phyloP scores from a whole-genome alignment of 2,888 invertebrate genomes.

The Cryptops parisi region DNA sequence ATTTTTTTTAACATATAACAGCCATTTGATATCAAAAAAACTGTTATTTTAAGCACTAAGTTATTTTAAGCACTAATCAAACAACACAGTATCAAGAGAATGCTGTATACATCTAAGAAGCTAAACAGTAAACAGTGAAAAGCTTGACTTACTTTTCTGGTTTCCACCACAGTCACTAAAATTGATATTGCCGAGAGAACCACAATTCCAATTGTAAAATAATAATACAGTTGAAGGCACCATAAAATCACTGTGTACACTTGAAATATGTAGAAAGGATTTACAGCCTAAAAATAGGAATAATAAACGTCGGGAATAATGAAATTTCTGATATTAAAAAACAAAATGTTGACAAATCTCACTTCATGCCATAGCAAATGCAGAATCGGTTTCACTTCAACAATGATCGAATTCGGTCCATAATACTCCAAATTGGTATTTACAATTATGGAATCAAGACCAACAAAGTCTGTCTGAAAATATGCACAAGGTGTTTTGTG shows the following conservation, averaged over 20 bases:
- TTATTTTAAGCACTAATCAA: too few relatives aligned
- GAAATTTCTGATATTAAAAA: too few relatives aligned
- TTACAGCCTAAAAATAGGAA: conserved; percentile 31
- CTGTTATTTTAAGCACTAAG: too few relatives aligned
- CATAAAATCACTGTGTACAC: conserved; percentile 35
- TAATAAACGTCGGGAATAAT: too few relatives aligned
- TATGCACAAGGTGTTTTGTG: too few relatives aligned
- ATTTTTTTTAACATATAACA: too few relatives aligned
- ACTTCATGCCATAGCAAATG: conserved; percentile 11
- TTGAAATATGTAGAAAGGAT: conserved; percentile 39
- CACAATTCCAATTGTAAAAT: conserved; percentile 33
- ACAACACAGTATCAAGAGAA: too few relatives aligned
- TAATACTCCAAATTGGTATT: conserved; percentile 1
- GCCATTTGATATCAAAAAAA: too few relatives aligned
- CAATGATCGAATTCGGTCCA: conserved; percentile 5
- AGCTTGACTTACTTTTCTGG: conserved; percentile 25
- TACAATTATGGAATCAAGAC: conserved; percentile 22
- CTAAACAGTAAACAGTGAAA: conserved; percentile 8
- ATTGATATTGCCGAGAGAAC: conserved; percentile 28
- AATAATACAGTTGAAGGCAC: conserved; percentile 34
- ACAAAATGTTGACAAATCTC: too few relatives aligned
- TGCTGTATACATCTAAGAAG: too few relatives aligned
- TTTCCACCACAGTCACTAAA: conserved; percentile 25
- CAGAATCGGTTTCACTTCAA: conserved; percentile 13
- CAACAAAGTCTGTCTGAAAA: conserved; percentile 23